A percentile compares a stretch with the other conserved stretches of the same genome.
phyloP scores from a whole-genome alignment of 1,140 invertebrate species.

The Drosophila kepulauana region DNA sequence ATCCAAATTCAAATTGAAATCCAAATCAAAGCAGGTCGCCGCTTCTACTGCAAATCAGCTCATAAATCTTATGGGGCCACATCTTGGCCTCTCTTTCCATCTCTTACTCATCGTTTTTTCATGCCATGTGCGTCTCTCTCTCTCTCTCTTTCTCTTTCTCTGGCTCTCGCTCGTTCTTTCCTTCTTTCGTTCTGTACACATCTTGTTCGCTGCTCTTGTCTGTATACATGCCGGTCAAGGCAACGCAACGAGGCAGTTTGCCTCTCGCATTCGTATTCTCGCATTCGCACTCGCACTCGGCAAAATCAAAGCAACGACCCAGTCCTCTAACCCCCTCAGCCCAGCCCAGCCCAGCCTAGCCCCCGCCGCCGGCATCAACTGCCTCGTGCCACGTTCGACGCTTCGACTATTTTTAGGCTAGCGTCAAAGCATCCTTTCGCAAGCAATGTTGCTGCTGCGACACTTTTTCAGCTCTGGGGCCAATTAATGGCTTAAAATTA shows the following conservation, averaged over 20 bases:
- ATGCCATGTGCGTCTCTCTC: neutral
- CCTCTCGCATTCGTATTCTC: constrained; percentile 18
- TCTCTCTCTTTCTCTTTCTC: neutral
- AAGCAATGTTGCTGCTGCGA: constrained; percentile 17
- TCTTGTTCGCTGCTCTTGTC: constrained; percentile 23
- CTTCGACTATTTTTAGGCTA: constrained; percentile 43
- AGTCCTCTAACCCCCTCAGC: neutral
- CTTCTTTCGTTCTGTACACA: neutral
- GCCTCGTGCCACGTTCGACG: constrained; percentile 31
- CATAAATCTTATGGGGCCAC: constrained; percentile 39
- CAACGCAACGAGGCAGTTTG: constrained; percentile 37
- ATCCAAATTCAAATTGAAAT: constrained; percentile 50
- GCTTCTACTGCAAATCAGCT: constrained; percentile 36
- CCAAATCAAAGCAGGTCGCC: constrained; percentile 58
- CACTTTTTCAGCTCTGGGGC: constrained; percentile 40
- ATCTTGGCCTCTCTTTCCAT: constrained; percentile 11
- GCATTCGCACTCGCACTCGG: constrained; percentile 1
- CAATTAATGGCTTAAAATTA: constrained; percentile 50
- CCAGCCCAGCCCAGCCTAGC: too few species aligned
- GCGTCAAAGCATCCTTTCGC: constrained; percentile 18
- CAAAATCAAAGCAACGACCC: neutral
- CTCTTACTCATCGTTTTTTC: neutral
- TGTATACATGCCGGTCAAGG: constrained; percentile 70
- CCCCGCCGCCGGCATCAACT: neutral
- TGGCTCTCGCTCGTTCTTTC: neutral